Evolutionary conservation across 2,113 vertebrate species (phyloP), one percentile per base, ranked within the genome.

Genomic region (Aythya baeri): DNA sequence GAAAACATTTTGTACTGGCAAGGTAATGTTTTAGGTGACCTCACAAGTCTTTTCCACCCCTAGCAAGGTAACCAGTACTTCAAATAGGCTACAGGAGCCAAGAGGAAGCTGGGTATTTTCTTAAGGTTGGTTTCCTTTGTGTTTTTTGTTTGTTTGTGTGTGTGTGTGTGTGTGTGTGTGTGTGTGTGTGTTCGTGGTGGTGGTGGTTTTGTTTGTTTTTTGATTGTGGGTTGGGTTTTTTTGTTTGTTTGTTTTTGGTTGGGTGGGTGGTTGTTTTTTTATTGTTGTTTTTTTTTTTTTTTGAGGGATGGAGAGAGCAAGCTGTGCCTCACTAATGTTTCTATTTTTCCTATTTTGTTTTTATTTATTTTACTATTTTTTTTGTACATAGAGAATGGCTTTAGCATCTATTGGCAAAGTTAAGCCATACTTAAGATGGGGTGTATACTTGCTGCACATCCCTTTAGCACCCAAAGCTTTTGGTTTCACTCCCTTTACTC

Each of bases 101-200:
- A 94, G 21, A 80, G 49, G 44, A 95, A 88, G 23, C 29, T 16
- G 26, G 74, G 3, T 75, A 32, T 80, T 94, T 96, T 86, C 73
- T 88, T 92, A 75, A 31, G 26, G 50, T 25, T 25, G 17, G 27
- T 29, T 65, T 65, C 27, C 23, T 23, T 18, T 41, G 62, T 65
- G 11, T 7, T 65, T 55, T 65, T 63, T 9, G 27, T 38, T 65
- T 41, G 27, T 17, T 6, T 4, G 13, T 43, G 46, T 41, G 38
- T 41, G 11, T 41, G 38, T 41, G 38, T 41, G 38, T 41, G 38
- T 11, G 10, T 41, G 34, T 34, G 34, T 34, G 34, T 34, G 38
- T 41, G 38, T 41, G 38, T 41, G 38, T 27, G 52, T 73, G 36
- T 21, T 46, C 17, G 3, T 46, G 46, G 4, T 49, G 46, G 46